These are phyloP conservation scores for Zingel zingel DNA, from an alignment of 2,113 vertebrate species.

Conservation along the genomic window DNA sequence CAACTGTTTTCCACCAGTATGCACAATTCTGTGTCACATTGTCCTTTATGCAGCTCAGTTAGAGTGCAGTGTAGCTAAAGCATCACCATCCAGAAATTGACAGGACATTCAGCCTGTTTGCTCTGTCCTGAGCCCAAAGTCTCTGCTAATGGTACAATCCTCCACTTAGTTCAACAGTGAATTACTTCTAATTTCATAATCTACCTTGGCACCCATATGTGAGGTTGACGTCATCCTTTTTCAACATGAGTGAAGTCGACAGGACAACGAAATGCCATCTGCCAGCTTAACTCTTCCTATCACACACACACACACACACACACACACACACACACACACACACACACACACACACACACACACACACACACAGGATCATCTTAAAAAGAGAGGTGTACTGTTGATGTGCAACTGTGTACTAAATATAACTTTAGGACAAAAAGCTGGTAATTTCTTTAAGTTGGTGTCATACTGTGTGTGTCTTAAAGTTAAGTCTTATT, in stretches of 20 bases:
- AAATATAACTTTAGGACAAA: slow-evolving; percentile 45
- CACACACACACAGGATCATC: slow-evolving; percentile 30
- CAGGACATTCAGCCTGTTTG: not conserved
- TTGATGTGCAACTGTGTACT: slow-evolving; percentile 40
- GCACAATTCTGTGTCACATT: not conserved
- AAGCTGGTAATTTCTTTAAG: slow-evolving; percentile 9
- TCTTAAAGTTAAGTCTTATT: not conserved
- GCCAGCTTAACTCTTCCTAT: slow-evolving; percentile 40
- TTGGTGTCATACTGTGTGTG: slow-evolving; percentile 1
- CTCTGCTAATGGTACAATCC: slow-evolving; percentile 8
- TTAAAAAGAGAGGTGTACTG: slow-evolving; percentile 45
- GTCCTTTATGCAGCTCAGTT: not conserved
- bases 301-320: not conserved
- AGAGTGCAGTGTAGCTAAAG: not conserved
- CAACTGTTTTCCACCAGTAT: not conserved
- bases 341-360: not conserved
- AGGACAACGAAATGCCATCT: slow-evolving; percentile 48
- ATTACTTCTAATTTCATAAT: slow-evolving; percentile 46
- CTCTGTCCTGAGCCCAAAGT: not conserved
- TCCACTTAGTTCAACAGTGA: not conserved
- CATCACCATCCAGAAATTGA: not conserved
- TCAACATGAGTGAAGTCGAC: slow-evolving; percentile 32
- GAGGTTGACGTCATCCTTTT: slow-evolving; percentile 34
- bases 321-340: not conserved
- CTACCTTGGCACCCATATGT: slow-evolving; percentile 18